Conservation (phyloP, 2,797 vertebrate species). For the Anableps anableps region DNA sequence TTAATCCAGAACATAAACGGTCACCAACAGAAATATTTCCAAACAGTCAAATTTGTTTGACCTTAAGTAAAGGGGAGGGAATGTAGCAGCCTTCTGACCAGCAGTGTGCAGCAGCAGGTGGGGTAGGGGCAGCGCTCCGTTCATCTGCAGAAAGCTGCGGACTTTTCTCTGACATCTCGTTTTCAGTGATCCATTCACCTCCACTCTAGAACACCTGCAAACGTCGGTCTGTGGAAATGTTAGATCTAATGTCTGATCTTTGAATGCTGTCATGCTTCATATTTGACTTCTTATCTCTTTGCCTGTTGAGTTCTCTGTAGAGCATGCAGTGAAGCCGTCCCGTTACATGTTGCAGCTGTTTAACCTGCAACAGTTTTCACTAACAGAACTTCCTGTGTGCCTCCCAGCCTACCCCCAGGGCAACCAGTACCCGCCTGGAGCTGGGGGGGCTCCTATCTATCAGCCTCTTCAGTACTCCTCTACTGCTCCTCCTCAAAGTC, state of each 20-base stretch:
- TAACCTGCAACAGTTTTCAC: slow-evolving; percentile 57
- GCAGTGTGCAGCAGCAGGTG: not conserved
- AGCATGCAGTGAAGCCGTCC: slow-evolving; percentile 24
- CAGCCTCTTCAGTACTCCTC: slow-evolving; percentile 86
- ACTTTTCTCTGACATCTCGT: not conserved
- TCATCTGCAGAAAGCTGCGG: too few species aligned
- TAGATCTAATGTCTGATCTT: slow-evolving; percentile 11
- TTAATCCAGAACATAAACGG: not conserved
- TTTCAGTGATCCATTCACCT: not conserved
- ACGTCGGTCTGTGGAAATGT: slow-evolving; percentile 37
- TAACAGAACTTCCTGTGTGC: slow-evolving; percentile 75
- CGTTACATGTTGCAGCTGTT: slow-evolving; percentile 43
- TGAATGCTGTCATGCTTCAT: not conserved
- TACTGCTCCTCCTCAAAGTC: slow-evolving; percentile 70
- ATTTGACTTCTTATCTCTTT: not conserved
- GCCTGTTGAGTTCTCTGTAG: slow-evolving; percentile 1
- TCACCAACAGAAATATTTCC: not conserved
- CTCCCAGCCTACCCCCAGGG: slow-evolving; percentile 86
- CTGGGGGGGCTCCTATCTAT: slow-evolving; percentile 88
- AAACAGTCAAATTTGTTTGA: not conserved
- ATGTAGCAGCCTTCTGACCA: not conserved
- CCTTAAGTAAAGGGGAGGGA: not conserved
- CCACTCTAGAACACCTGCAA: slow-evolving; percentile 20
- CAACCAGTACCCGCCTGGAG: slow-evolving; percentile 87
- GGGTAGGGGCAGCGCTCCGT: not conserved